Evolutionary conservation across 2,888 invertebrate genomes (phyloP).

Genomic region (Epinotia ramella): DNA sequence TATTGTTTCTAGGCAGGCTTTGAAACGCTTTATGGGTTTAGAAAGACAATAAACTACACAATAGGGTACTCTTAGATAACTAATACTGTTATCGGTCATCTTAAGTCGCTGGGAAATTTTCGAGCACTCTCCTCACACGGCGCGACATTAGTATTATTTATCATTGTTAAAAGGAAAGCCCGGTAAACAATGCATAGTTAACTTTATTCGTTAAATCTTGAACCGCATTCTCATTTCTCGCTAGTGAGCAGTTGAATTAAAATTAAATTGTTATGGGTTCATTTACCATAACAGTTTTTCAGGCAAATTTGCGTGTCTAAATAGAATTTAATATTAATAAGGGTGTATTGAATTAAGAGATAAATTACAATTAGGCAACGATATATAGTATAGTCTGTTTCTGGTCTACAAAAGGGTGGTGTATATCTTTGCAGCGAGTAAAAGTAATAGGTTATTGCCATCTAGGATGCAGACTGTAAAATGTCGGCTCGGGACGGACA

Average conservation of each 20-base stretch:
- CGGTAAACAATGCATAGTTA: conserved; percentile 32
- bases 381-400: background rate
- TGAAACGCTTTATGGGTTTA: conserved; percentile 18
- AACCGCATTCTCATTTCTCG: conserved; percentile 14
- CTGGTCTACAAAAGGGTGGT: background rate
- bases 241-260: background rate
- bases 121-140: conserved; percentile 19
- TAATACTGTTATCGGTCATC: conserved; percentile 39
- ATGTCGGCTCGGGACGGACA: conserved; percentile 62
- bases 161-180: conserved; percentile 31
- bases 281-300: background rate
- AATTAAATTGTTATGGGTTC: no score
- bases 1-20: background rate
- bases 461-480: conserved; percentile 72
- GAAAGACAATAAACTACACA: conserved; percentile 26
- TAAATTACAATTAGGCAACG: background rate
- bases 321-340: background rate
- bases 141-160: conserved; percentile 22
- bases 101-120: conserved; percentile 23
- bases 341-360: background rate
- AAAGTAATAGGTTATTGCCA: conserved; percentile 76
- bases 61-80: conserved; percentile 17
- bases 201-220: conserved; percentile 45
- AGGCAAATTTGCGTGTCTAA: background rate
- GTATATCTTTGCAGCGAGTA: conserved; percentile 47